These are phyloP conservation scores for Griposia aprilina DNA, from an alignment of 2,888 invertebrate species.

Conservation along the genomic window DNA sequence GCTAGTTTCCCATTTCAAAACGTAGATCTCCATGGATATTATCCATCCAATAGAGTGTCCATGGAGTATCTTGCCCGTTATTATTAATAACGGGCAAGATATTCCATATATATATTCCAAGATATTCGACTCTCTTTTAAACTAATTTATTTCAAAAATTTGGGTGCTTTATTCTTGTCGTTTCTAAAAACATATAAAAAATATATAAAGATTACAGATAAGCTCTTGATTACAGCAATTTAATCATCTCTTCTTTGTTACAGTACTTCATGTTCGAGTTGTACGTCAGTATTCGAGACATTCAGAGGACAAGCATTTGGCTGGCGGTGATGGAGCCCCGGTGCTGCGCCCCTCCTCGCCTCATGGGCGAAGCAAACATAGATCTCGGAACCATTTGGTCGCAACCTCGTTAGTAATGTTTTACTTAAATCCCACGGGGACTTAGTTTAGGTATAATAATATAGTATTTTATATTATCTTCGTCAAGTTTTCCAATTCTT, in stretches of 20 bases:
- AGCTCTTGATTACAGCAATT: neutral
- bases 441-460: neutral
- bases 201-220: neutral
- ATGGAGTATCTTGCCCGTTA: too few relatives aligned
- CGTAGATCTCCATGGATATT: too few relatives aligned
- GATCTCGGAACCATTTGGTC: slow-evolving; percentile 93
- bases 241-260: slow-evolving; percentile 39
- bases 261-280: slow-evolving; percentile 94
- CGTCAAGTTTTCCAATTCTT: too few relatives aligned
- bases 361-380: slow-evolving; percentile 91
- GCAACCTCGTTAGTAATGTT: slow-evolving; percentile 90
- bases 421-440: neutral
- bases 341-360: slow-evolving; percentile 86
- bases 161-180: too few relatives aligned
- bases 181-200: neutral
- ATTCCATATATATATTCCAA: too few relatives aligned
- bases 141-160: neutral
- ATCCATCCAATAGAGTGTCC: too few relatives aligned
- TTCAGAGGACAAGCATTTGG: slow-evolving; percentile 91
- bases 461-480: neutral
- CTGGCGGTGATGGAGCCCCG: slow-evolving; percentile 90
- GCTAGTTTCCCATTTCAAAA: too few relatives aligned
- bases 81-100: too few relatives aligned
- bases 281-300: slow-evolving; percentile 88
- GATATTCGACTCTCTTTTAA: too few relatives aligned